Evolutionary conservation across 2,113 vertebrate genomes (phyloP), one percentile per base, ranked within the genome.

Genomic region (Myiagra hebetior): DNA sequence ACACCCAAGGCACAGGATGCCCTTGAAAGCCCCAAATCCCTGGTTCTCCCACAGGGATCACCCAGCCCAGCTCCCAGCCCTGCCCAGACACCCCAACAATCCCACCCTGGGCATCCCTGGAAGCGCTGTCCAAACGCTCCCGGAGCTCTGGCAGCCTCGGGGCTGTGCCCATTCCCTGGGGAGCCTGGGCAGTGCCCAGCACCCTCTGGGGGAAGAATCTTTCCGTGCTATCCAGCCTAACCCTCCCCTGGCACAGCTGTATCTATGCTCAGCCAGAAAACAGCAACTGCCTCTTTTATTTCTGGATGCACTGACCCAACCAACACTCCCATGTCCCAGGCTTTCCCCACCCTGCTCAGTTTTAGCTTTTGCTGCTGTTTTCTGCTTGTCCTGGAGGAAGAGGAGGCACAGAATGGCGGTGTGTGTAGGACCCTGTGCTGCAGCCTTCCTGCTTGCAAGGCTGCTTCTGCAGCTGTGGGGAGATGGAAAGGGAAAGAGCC

Each of bases 381-480:
- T 69, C 64, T 77, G 27, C 55, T 60, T 44, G 6, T 41, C 19
- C 62, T 6, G 1, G 62, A 44, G 68, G 39, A 59, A 23, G 31
- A 63, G 13, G 17, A 70, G 62, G n/a, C 33, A 28, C 1, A 10
- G 31, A 56, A 7, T 3, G 1, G 27, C 1, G 2, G 14, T 0
- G 3, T 27, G 4, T 5, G 11, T 44, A 5, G 1, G 57, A 30
- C 24, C 30, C 49, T 2, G 0, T 6, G 26, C 60, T 70, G 65
- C 56, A 53, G 47, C 8, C 1, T 2, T 3, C 15, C 15, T 9
- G 22, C 15, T 55, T 31, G 33, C 11, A 6, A 55, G 76, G 52
- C 14, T 44, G 49, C 49, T 42, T 39, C 33, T 69, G 9, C 44
- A 67, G 85, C 73, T n/a, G 41, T 2, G n/a, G 15, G 53, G 39